Evolutionary conservation across 2,797 vertebrate species (phyloP).

Genomic region (Pterois miles): DNA sequence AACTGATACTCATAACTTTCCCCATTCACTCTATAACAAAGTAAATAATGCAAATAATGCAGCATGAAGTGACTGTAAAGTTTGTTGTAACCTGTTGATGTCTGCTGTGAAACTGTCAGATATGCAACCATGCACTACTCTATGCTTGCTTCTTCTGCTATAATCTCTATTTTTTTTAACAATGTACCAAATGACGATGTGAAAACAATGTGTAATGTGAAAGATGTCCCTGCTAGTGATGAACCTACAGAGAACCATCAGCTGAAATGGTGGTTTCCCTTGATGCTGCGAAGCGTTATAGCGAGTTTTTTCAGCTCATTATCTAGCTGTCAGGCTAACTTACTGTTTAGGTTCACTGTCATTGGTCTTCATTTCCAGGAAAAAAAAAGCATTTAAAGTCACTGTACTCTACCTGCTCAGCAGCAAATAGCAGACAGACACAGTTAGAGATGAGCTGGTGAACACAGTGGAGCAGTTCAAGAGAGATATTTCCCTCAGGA

Average conservation of each 20-base stretch:
- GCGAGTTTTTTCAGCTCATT: not conserved
- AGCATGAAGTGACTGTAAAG: not conserved
- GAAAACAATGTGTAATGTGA: not conserved
- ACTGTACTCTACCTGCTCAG: not conserved
- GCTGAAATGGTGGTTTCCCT: not conserved
- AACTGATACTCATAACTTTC: not conserved
- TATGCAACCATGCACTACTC: not conserved
- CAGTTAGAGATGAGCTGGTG: not conserved
- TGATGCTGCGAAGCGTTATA: not conserved
- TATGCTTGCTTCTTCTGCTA: not conserved
- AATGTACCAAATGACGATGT: not conserved
- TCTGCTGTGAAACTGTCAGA: not conserved
- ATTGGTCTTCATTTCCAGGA: not conserved
- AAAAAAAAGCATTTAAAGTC: not conserved
- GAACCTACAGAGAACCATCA: not conserved
- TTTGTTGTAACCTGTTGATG: not conserved
- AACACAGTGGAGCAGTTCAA: not conserved
- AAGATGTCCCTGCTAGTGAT: not conserved
- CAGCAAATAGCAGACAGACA: not conserved
- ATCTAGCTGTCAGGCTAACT: not conserved
- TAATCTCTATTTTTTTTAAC: not conserved
- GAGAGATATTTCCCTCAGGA: not conserved
- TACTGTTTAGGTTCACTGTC: not conserved
- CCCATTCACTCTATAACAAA: not conserved
- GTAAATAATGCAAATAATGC: not conserved